Conservation (phyloP, 1,140 invertebrate genomes). For the Mamestra configurata region DNA sequence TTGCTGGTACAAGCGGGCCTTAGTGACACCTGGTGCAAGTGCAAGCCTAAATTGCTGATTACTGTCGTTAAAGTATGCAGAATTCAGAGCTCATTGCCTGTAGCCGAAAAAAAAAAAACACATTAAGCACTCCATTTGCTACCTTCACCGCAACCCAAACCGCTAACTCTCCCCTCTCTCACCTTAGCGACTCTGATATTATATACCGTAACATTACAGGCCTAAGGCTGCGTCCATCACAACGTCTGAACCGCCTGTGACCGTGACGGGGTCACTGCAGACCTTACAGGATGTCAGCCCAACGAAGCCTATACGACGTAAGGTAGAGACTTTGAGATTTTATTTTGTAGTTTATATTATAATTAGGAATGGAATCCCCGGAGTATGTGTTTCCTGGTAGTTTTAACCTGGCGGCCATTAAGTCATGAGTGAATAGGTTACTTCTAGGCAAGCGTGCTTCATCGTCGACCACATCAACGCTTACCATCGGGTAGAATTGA, state of each 20-base stretch:
- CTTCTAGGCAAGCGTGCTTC: no score
- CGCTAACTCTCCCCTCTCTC: background rate
- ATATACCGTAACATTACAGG: constrained; percentile 64
- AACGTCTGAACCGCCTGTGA: constrained; percentile 68
- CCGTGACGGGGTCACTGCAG: constrained; percentile 74
- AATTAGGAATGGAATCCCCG: no score
- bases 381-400: no score
- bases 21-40: no score
- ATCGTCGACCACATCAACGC: no score
- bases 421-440: no score
- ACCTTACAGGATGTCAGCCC: constrained; percentile 81
- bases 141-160: constrained; percentile 11
- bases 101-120: background rate
- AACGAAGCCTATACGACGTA: constrained; percentile 79
- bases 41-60: no score
- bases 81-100: no score
- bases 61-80: no score
- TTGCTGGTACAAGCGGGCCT: no score
- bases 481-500: no score
- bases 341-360: background rate
- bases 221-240: constrained; percentile 82
- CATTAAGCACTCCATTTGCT: constrained; percentile 11
- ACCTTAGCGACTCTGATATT: background rate
- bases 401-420: no score
- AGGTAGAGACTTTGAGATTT: constrained; percentile 63